These are phyloP conservation scores for Halcyon badia DNA, from an alignment of 2,797 vertebrate species.

Conservation along the genomic window DNA sequence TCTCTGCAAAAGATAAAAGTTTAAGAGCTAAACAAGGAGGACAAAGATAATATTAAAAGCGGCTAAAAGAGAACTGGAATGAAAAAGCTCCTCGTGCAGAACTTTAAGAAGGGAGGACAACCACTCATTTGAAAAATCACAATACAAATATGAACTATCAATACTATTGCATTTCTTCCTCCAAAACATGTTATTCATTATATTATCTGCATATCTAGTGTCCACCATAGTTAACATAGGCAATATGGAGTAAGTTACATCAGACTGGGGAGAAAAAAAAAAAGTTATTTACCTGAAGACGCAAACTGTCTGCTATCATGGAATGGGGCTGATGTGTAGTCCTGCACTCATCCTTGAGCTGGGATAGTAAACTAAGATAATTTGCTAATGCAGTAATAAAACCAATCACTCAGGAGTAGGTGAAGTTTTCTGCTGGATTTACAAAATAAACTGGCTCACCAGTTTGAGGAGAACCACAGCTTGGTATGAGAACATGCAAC, in stretches of 20 bases:
- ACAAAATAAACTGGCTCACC: not conserved
- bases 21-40: not conserved
- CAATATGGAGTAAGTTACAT: not conserved
- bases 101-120: not conserved
- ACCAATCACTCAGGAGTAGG: not conserved
- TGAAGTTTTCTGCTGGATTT: not conserved
- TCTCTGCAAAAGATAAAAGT: not conserved
- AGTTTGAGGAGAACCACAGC: not conserved
- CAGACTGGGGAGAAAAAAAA: not conserved
- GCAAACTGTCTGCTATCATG: not conserved
- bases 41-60: not conserved
- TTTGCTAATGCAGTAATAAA: not conserved
- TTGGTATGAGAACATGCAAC: not conserved
- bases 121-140: not conserved
- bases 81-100: not conserved
- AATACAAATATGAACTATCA: not conserved
- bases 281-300: not conserved
- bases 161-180: not conserved
- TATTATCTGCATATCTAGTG: not conserved
- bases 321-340: not conserved
- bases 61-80: not conserved
- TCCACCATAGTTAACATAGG: not conserved
- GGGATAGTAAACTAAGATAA: not conserved
- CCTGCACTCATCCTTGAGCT: not conserved
- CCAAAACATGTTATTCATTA: not conserved